phyloP scores from a whole-genome alignment of 1,140 invertebrate species.

The Atta cephalotes region DNA sequence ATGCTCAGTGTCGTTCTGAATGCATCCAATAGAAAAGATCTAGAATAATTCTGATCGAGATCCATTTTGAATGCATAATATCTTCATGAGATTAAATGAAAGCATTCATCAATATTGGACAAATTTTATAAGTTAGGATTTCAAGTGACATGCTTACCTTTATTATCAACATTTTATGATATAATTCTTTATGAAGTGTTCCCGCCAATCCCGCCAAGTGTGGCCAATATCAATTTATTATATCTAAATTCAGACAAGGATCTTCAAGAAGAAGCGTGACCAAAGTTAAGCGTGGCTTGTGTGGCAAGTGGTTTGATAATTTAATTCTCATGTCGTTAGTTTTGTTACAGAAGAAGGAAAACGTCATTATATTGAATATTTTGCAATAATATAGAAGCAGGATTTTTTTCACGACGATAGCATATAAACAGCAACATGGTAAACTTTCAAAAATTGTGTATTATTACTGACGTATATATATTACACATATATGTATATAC shows the following conservation, averaged over 20 bases:
- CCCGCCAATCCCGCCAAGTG: slow-evolving; percentile 59
- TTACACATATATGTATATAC: not conserved
- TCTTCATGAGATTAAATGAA: not conserved
- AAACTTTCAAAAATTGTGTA: not conserved
- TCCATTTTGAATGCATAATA: too few species aligned
- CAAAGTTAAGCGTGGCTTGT: not conserved
- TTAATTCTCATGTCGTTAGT: not conserved
- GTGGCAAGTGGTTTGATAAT: too few species aligned
- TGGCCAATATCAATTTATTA: too few species aligned
- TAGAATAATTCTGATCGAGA: too few species aligned
- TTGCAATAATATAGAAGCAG: not conserved
- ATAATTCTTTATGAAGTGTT: slow-evolving; percentile 26
- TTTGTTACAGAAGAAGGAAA: slow-evolving; percentile 1
- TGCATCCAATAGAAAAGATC: too few species aligned
- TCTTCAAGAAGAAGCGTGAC: too few species aligned
- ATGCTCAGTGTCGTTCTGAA: too few species aligned
- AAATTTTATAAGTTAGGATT: not conserved
- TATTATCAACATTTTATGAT: not conserved
- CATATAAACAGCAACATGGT: slow-evolving; percentile 21
- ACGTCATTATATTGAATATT: not conserved
- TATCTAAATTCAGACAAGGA: too few species aligned
- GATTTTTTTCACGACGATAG: not conserved
- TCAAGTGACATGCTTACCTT: not conserved
- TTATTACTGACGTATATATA: not conserved
- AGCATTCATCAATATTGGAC: slow-evolving; percentile 5